Conservation (phyloP, 1,140 invertebrate genomes). For the Apis dorsata region DNA sequence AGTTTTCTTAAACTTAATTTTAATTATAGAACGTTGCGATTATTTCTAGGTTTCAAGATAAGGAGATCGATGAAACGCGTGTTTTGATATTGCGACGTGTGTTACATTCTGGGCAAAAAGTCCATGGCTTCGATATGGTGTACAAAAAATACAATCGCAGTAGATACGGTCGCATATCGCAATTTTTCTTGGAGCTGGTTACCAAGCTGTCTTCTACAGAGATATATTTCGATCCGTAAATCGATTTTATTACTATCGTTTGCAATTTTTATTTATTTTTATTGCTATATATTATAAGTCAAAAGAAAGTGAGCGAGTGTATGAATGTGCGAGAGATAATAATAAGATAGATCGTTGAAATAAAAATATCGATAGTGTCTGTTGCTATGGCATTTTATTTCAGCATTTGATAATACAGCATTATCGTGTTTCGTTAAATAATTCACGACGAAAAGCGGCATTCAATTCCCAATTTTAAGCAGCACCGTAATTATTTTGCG, state of each 20-base stretch:
- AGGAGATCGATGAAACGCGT: slow-evolving; percentile 30
- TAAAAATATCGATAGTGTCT: background rate
- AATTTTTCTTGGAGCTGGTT: slow-evolving; percentile 34
- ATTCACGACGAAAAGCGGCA: background rate
- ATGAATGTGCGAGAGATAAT: background rate
- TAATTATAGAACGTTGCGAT: too few species aligned
- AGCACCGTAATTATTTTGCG: background rate
- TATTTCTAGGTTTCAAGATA: slow-evolving; percentile 29
- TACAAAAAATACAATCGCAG: slow-evolving; percentile 65
- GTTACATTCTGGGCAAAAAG: background rate
- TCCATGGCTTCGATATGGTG: slow-evolving; percentile 28
- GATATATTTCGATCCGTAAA: background rate
- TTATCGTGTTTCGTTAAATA: background rate
- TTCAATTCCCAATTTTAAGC: background rate
- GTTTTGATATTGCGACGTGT: slow-evolving; percentile 41
- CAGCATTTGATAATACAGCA: background rate
- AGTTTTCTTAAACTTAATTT: too few species aligned
- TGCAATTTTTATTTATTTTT: background rate
- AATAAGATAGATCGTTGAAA: background rate
- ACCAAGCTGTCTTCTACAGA: background rate
- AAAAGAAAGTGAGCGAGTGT: background rate
- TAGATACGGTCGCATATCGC: slow-evolving; percentile 51
- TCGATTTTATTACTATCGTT: background rate
- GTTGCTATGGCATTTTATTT: background rate
- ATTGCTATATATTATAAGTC: background rate